phyloP scores from a whole-genome alignment of 1,140 invertebrate species.

The Chironomus striatipennis region DNA sequence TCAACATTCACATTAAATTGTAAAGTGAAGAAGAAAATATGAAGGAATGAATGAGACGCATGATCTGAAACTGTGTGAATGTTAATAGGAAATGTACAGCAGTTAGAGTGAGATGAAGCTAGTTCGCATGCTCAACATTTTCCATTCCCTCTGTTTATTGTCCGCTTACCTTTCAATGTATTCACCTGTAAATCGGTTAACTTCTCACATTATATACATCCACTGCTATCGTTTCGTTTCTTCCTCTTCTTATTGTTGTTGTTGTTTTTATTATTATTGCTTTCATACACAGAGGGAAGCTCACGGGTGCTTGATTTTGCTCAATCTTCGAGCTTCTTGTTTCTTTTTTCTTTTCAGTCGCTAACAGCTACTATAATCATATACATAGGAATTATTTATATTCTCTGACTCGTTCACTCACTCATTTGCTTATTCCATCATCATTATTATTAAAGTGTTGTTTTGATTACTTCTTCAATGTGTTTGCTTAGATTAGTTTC shows the following conservation, averaged over 20 bases:
- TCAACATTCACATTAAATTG: not conserved
- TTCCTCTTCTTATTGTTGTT: conserved; percentile 8
- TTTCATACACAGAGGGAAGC: conserved; percentile 15
- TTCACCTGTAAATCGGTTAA: conserved; percentile 18
- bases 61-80: not conserved
- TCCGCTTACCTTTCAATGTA: not conserved
- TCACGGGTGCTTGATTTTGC: conserved; percentile 23
- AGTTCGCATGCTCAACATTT: not conserved
- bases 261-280: not conserved
- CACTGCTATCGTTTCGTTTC: not conserved
- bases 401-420: too few species aligned
- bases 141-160: not conserved
- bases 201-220: not conserved
- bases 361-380: conserved; percentile 7
- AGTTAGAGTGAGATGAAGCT: not conserved
- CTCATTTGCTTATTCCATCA: too few species aligned
- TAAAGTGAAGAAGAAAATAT: not conserved
- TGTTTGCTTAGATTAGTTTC: too few species aligned
- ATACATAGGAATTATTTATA: conserved; percentile 2
- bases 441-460: too few species aligned
- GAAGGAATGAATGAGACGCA: not conserved
- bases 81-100: not conserved
- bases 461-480: too few species aligned
- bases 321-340: conserved; percentile 12
- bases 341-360: conserved; percentile 19